Conservation (phyloP, 2,888 invertebrate species). For the Lamellibrachia columna region DNA sequence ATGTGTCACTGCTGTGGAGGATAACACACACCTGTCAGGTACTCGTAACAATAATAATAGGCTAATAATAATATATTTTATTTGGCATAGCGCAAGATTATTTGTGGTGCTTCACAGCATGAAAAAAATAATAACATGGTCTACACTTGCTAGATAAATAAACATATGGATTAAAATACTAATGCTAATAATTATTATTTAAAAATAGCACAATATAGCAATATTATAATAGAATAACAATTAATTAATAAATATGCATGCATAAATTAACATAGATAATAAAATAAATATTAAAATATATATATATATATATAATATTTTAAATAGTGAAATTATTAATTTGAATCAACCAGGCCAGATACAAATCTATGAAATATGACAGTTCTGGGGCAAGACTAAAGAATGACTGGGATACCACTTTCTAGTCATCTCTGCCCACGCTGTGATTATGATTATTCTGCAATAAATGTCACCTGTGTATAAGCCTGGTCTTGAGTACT, state of each 20-base stretch:
- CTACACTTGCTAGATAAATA: too few relatives aligned
- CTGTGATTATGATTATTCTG: not conserved
- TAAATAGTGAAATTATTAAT: not conserved
- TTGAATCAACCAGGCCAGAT: too few relatives aligned
- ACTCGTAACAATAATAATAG: constrained; percentile 8
- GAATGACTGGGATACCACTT: too few relatives aligned
- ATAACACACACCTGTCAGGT: not conserved
- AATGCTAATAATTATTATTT: too few relatives aligned
- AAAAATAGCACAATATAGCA: too few relatives aligned
- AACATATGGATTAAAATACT: too few relatives aligned
- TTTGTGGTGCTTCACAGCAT: too few relatives aligned
- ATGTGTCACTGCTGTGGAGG: constrained; percentile 53
- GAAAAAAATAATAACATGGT: too few relatives aligned
- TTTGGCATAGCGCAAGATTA: not conserved
- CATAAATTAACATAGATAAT: not conserved
- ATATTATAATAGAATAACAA: too few relatives aligned
- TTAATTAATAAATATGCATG: too few relatives aligned
- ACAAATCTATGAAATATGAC: too few relatives aligned
- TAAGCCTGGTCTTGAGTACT: constrained; percentile 58
- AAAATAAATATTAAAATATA: not conserved
- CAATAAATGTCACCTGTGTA: constrained; percentile 51
- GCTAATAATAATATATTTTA: not conserved
- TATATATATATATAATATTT: not conserved
- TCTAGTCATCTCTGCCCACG: not conserved
- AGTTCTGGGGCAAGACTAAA: too few relatives aligned